A percentile compares a stretch with the other conserved stretches of the same genome.
These are phyloP conservation scores for Nycticebus coucang DNA, from an alignment of 2,113 vertebrate species.

Conservation along the genomic window DNA sequence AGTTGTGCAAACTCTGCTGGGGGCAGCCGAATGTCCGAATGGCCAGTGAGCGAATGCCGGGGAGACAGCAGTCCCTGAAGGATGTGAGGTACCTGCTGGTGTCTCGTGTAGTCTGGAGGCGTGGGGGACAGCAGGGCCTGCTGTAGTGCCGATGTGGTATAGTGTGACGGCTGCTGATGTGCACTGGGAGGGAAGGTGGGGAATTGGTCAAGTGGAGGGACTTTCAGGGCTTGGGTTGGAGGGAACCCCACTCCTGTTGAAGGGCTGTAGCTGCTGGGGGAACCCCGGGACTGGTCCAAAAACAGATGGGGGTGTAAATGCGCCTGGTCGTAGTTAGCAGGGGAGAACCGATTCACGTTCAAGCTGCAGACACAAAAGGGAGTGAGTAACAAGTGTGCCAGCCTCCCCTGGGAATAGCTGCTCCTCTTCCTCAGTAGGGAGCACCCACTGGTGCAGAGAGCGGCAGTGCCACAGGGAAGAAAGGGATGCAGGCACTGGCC, in stretches of 20 bases:
- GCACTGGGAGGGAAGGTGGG: conserved; percentile 85
- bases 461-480: background rate
- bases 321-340: conserved; percentile 93
- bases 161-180: conserved; percentile 86
- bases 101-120: conserved; percentile 92
- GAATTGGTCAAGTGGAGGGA: conserved; percentile 87
- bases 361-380: conserved; percentile 83
- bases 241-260: conserved; percentile 86
- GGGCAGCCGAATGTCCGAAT: conserved; percentile 93
- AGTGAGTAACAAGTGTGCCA: conserved; percentile 33
- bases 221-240: conserved; percentile 90
- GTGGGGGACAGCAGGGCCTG: conserved; percentile 98
- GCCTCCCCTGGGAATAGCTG: background rate
- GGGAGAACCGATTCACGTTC: conserved; percentile 91
- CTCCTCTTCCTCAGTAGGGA: background rate
- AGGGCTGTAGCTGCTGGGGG: conserved; percentile 84
- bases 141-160: conserved; percentile 93
- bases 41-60: conserved; percentile 96
- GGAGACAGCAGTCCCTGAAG: conserved; percentile 98
- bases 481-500: fast-evolving
- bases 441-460: background rate
- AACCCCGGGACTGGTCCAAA: conserved; percentile 81
- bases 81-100: conserved; percentile 96
- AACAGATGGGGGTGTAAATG: conserved; percentile 94
- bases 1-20: conserved; percentile 94